Evolutionary conservation across 2,113 vertebrate genomes (phyloP).

Genomic region (Datnioides undecimradiatus): DNA sequence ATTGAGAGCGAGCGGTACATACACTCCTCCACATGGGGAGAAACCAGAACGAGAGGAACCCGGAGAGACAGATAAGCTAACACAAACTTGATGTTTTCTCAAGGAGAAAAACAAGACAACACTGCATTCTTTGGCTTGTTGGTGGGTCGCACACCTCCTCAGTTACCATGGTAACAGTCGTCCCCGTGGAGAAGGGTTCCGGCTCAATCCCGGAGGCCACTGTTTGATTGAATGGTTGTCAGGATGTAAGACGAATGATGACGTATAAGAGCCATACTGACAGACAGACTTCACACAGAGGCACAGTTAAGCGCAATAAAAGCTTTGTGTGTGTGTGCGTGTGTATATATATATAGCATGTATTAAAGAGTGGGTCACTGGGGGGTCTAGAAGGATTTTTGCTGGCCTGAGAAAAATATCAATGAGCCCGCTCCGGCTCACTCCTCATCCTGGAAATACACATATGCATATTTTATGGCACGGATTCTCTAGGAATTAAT

Average conservation of each 20-base stretch:
- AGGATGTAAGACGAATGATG: constrained; percentile 67
- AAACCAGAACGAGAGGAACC: constrained; percentile 1
- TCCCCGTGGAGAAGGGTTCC: constrained; percentile 62
- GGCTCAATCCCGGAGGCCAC: constrained; percentile 63
- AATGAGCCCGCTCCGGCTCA: constrained; percentile 26
- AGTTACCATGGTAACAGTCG: constrained; percentile 75
- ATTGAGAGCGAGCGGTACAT: neutral
- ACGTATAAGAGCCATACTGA: constrained; percentile 63
- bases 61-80: constrained; percentile 27
- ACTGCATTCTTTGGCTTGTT: constrained; percentile 54
- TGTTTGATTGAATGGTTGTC: constrained; percentile 78
- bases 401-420: constrained; percentile 60
- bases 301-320: constrained; percentile 55
- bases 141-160: constrained; percentile 63
- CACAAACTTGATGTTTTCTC: constrained; percentile 58
- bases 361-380: constrained; percentile 43
- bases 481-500: constrained; percentile 18
- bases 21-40: neutral
- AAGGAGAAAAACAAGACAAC: constrained; percentile 34
- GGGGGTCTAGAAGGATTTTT: constrained; percentile 46
- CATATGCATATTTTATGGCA: constrained; percentile 44
- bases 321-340: constrained; percentile 4
- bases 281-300: constrained; percentile 58
- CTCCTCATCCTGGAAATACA: constrained; percentile 37
- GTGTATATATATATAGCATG: constrained; percentile 18